Evolutionary conservation across 2,113 vertebrate species (phyloP).

Genomic region (Bubo bubo): DNA sequence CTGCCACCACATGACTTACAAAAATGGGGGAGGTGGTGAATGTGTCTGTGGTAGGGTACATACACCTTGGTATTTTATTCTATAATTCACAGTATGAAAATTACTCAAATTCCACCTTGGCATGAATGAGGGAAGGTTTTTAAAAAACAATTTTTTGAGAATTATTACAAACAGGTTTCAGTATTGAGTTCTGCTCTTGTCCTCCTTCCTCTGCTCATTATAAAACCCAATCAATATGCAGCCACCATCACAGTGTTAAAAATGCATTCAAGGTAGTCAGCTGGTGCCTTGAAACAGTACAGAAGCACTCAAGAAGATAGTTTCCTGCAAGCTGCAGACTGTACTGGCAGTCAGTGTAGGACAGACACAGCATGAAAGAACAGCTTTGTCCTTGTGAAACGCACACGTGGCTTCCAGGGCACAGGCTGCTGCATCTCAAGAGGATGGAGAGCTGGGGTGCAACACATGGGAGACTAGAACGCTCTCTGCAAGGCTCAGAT

Average conservation of each 20-base stretch:
- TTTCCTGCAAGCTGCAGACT: neutral
- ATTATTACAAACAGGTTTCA: conserved; percentile 34
- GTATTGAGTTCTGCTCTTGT: neutral
- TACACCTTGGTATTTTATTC: neutral
- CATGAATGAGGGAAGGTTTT: neutral
- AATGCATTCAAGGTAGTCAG: neutral
- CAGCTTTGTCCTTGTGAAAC: neutral
- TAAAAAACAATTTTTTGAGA: neutral
- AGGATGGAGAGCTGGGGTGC: conserved; percentile 20
- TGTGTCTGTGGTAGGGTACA: conserved; percentile 5
- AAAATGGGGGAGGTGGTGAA: neutral
- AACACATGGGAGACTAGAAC: neutral
- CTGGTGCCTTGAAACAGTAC: neutral
- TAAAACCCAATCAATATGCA: neutral
- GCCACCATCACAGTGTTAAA: conserved; percentile 1
- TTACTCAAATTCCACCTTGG: conserved; percentile 30
- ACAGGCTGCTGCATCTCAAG: conserved; percentile 18
- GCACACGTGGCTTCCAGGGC: neutral
- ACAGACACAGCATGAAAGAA: neutral
- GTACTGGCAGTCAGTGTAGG: neutral
- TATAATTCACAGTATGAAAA: conserved; percentile 32
- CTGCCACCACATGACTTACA: conserved; percentile 9
- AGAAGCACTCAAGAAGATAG: neutral
- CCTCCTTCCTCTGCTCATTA: neutral
- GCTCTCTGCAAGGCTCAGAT: conserved; percentile 19